These are phyloP conservation scores for Petromus typicus DNA, from an alignment of 2,113 vertebrate species.

Conservation along the genomic window DNA sequence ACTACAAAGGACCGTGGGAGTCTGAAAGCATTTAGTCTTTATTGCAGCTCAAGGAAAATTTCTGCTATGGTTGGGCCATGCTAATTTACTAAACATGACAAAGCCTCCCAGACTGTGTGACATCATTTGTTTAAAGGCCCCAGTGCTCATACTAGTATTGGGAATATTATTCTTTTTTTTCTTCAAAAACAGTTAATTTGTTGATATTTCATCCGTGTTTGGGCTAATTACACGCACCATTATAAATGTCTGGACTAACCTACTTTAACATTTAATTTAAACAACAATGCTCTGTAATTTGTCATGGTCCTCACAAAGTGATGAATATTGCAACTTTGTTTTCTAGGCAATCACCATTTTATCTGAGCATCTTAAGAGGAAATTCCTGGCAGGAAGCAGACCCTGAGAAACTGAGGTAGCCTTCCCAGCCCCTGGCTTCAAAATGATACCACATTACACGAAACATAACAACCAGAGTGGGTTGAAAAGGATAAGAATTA, in stretches of 20 bases:
- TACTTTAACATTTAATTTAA: constrained; percentile 83
- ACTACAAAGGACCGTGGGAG: constrained; percentile 93
- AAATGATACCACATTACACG: neutral
- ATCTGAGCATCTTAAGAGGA: constrained; percentile 71
- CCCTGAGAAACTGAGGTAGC: neutral
- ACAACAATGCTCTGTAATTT: constrained; percentile 81
- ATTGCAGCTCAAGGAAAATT: constrained; percentile 91
- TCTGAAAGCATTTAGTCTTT: constrained; percentile 96
- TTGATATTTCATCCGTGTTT: constrained; percentile 74
- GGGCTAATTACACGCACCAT: constrained; percentile 82
- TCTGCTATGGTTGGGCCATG: constrained; percentile 89
- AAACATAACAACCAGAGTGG: neutral
- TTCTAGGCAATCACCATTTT: constrained; percentile 69
- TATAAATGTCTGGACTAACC: constrained; percentile 79
- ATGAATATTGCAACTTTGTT: constrained; percentile 80
- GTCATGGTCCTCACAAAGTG: constrained; percentile 65
- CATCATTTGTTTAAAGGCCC: constrained; percentile 85
- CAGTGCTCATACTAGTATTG: constrained; percentile 80
- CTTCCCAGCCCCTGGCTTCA: neutral
- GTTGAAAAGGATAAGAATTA: constrained; percentile 62
- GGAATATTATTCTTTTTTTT: constrained; percentile 79
- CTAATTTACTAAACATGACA: constrained; percentile 91
- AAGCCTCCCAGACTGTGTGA: constrained; percentile 86
- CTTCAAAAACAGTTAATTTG: constrained; percentile 82
- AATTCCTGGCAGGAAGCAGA: constrained; percentile 22